Conservation (phyloP, 2,888 invertebrate species). For the Beris chalybata region DNA sequence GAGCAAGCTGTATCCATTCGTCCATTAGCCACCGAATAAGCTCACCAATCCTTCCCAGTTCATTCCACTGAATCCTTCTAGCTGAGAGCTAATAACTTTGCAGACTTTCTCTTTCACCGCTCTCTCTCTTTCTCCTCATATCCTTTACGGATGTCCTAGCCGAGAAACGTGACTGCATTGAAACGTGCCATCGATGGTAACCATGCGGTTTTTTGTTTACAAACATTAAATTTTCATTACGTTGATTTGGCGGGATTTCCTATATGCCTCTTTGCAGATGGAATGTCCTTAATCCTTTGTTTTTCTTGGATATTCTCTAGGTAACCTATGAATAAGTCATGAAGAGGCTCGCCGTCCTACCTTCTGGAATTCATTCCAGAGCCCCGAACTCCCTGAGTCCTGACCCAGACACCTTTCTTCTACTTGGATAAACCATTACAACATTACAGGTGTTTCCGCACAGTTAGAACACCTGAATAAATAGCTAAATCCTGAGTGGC, state of each 20-base stretch:
- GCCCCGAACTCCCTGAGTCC: background rate
- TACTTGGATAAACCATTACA: background rate
- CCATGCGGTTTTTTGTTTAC: constrained; percentile 36
- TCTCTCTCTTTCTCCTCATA: background rate
- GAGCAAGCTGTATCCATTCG: background rate
- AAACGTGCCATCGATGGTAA: constrained; percentile 13
- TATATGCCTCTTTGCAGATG: background rate
- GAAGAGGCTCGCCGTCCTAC: background rate
- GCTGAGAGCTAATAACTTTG: background rate
- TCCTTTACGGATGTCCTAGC: constrained; percentile 1
- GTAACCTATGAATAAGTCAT: constrained; percentile 4
- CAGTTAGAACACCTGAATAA: background rate
- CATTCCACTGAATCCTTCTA: too few relatives aligned
- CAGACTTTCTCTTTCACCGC: constrained; percentile 6
- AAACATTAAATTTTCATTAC: constrained; percentile 27
- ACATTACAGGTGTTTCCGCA: background rate
- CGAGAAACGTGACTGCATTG: constrained; percentile 24
- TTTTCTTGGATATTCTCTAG: background rate
- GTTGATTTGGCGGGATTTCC: constrained; percentile 22
- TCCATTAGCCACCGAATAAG: background rate
- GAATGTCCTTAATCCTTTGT: background rate
- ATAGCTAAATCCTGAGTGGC: too few relatives aligned
- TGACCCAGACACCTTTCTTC: constrained; percentile 15
- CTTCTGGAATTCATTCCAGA: background rate
- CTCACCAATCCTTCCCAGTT: background rate